A percentile compares a stretch with the other conserved stretches of the same genome.
Evolutionary conservation across 2,797 vertebrate genomes (phyloP).

Genomic region (Euphonia xanthogaster): DNA sequence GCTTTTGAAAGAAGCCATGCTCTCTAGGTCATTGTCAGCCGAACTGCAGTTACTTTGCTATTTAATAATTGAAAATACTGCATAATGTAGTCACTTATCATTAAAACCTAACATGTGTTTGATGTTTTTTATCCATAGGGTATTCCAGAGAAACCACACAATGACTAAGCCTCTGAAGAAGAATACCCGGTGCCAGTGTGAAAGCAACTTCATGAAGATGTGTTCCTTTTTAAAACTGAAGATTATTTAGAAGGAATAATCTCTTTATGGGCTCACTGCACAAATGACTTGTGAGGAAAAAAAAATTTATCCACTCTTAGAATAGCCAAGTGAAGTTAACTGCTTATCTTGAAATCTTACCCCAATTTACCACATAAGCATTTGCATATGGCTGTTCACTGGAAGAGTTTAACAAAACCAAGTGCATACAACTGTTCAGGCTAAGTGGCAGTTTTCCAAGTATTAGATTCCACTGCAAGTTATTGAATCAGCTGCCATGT

Average conservation of each 20-base stretch:
- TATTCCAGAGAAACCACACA: conserved; percentile 89
- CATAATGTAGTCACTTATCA: not conserved
- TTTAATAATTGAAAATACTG: not conserved
- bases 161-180: conserved; percentile 76
- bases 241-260: conserved; percentile 59
- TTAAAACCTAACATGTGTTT: not conserved
- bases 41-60: not conserved
- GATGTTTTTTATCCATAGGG: conserved; percentile 74
- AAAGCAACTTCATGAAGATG: conserved; percentile 29
- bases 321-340: conserved; percentile 54
- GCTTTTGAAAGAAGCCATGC: not conserved
- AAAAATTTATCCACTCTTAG: conserved; percentile 49
- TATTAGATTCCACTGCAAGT: conserved; percentile 53
- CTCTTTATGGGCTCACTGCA: conserved; percentile 60
- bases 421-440: conserved; percentile 16
- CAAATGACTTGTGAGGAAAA: conserved; percentile 46
- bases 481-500: conserved; percentile 68
- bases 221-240: conserved; percentile 37
- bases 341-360: conserved; percentile 43
- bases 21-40: not conserved
- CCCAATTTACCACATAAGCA: conserved; percentile 16
- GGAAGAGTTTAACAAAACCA: conserved; percentile 43
- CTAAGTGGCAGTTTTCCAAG: conserved; percentile 52
- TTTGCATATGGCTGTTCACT: conserved; percentile 7
- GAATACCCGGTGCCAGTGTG: not conserved